Evolutionary conservation across 1,140 invertebrate genomes (phyloP), one percentile per base, ranked within the genome.

Genomic region (Drosophila ogumai): DNA sequence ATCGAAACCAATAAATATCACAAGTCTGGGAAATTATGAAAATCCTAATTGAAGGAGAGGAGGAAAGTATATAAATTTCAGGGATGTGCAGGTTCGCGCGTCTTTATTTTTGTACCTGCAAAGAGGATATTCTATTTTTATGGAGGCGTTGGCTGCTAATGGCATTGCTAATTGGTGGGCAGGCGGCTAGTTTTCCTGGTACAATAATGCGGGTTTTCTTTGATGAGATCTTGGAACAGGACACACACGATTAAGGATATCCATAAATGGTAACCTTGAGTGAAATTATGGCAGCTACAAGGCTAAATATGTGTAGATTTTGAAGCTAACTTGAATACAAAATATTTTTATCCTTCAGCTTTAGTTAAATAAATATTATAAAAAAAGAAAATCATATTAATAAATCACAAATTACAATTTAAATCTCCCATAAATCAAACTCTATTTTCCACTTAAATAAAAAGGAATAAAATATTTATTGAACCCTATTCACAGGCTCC

Each of bases 1-100:
- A 82, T 88, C 80, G 68, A 84, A 79, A 78, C 80, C 80, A 84
- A 87, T 88, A 88, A 90, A 90, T 88, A 84, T 88, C 79, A 84
- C 85, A 58, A 90, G 67, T 68, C 66, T 84, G 73, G 68, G 80
- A 88, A 87, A 87, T 87, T 87, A 87, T 88, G 80, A 88, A 88
- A 88, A 88, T 84, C 77, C 72, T 88, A 88, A 88, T 90, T 88
- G 84, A 88, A 81, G 76, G 36, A 50, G 43, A 72, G 41, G 73
- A 40, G 50, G 40, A 72, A 36, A 28, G 17, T 50, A 17, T 47
- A 52, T 56, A 38, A 28, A 31, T 34, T 44, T 38, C 56, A 34
- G 32, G 44, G 17, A 72, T 72, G 38, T 50, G 46, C 52, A 38
- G 61, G 50, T 52, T 69, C 6, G 7, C 22, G n/a, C 17, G 32